Base-by-base conservation (phyloP, 1,140 invertebrate species). In the Anoplolepis gracilipes region DNA sequence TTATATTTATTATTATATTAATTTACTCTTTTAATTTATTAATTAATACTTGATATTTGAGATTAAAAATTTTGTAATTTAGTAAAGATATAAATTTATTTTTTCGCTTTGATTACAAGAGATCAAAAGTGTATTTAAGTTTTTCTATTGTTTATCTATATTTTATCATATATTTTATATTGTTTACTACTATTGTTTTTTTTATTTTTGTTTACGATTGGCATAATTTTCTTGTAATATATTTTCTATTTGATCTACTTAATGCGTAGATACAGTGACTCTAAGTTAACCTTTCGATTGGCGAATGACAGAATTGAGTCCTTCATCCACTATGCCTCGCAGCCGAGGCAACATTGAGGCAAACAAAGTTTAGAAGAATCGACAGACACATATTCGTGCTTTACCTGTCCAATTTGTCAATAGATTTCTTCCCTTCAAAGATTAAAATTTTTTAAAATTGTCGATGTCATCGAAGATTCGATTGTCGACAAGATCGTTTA, bases 341-440 rank as follows among this genome's bases (percentile, higher is more conserved):
- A 30, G 19, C 6, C 39, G 11, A 30, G 57, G 62, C 57, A 46
- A 64, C 39, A 25, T 64, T 19, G 39, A 64, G 8, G 59, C 36
- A 30, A 62, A 77, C 61, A 77, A 64, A 77, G 19, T 77, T 64
- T 64, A 39, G 75, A 77, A 42, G 42, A 25, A 46, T 77, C 57
- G 75, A 64, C 73, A 42, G 55, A 75, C 39, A 76, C 8, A 19
- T 59, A 62, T 77, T 77, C 75, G 39, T 36, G 25, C 19, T 49
- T 8, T 33, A n/a, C 39, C 42, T 28, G 57, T 77, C 57, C 57
- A 77, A 77, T 64, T 61, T 77, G 57, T 49, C 57, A 28, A 22
- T 64, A 39, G 3, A 64, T 42, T 11, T 13, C 25, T 76, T 30
- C 55, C 30, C 2, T 62, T 25, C 59, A 28, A 19, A 62, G 59